A percentile compares a stretch with the other conserved stretches of the same genome.
Evolutionary conservation across 2,113 vertebrate species (phyloP).

Genomic region (Limnothrissa miodon): DNA sequence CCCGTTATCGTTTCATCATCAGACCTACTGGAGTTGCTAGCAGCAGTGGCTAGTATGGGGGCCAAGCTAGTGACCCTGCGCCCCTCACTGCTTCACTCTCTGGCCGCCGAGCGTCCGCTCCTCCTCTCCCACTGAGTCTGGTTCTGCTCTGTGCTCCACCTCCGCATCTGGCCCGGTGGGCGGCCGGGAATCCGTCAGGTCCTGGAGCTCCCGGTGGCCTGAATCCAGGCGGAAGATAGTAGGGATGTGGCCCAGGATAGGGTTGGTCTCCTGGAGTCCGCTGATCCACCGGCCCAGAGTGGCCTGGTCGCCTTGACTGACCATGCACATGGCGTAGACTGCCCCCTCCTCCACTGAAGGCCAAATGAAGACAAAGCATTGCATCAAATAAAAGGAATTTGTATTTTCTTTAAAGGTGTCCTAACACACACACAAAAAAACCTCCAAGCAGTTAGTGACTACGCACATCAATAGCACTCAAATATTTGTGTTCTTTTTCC

Average conservation of each 20-base stretch:
- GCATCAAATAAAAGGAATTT: too few species aligned
- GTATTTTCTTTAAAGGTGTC: too few species aligned
- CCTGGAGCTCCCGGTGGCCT: constrained; percentile 59
- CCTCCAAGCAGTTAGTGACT: too few species aligned
- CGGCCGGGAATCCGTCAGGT: constrained; percentile 11
- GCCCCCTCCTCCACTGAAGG: constrained; percentile 82
- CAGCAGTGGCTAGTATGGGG: too few species aligned
- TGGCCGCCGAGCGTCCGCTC: constrained; percentile 45
- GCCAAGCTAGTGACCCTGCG: too few species aligned
- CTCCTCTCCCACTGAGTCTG: constrained; percentile 40
- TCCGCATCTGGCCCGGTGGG: neutral
- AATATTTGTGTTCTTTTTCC: too few species aligned
- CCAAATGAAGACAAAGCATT: too few species aligned
- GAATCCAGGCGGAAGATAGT: constrained; percentile 79
- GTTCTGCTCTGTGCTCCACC: neutral
- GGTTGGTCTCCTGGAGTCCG: constrained; percentile 81
- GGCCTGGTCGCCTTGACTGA: constrained; percentile 71
- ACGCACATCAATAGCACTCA: too few species aligned
- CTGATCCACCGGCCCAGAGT: constrained; percentile 84
- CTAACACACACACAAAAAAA: too few species aligned
- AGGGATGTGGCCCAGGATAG: constrained; percentile 72
- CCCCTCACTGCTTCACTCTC: constrained; percentile 53
- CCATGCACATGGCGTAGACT: constrained; percentile 85
- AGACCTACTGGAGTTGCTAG: too few species aligned
- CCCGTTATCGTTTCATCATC: too few species aligned